These are phyloP conservation scores for Cyprinodon brontotheroides DNA, from an alignment of 2,113 vertebrate species.

Conservation along the genomic window DNA sequence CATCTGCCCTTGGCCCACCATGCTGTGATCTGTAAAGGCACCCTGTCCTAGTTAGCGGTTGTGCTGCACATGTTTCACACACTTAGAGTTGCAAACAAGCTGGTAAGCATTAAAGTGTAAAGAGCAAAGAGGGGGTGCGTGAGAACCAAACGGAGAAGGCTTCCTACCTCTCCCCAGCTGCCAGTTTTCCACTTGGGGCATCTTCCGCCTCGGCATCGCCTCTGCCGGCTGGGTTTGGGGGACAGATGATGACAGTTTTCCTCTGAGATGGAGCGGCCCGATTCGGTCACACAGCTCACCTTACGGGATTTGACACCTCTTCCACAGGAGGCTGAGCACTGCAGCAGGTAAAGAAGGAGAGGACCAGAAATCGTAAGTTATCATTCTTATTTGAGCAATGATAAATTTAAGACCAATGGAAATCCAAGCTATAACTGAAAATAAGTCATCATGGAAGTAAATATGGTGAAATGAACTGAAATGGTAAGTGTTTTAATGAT, in stretches of 20 bases:
- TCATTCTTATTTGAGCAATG: slow-evolving; percentile 5
- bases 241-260: slow-evolving; percentile 87
- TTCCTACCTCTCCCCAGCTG: slow-evolving; percentile 91
- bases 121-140: slow-evolving; percentile 1
- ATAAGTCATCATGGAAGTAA: background rate
- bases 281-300: slow-evolving; percentile 89
- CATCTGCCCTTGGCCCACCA: slow-evolving; percentile 19
- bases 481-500: too few species aligned
- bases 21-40: slow-evolving; percentile 40
- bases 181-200: slow-evolving; percentile 94
- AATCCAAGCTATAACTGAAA: background rate
- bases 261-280: slow-evolving; percentile 84
- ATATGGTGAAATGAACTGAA: background rate
- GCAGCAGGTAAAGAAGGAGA: slow-evolving; percentile 61
- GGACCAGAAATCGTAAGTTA: slow-evolving; percentile 14
- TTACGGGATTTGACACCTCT: slow-evolving; percentile 89
- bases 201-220: slow-evolving; percentile 88
- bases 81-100: slow-evolving; percentile 31
- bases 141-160: slow-evolving; percentile 30
- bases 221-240: slow-evolving; percentile 85
- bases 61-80: slow-evolving; percentile 51
- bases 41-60: slow-evolving; percentile 34
- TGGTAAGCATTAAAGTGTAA: slow-evolving; percentile 41
- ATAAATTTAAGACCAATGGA: background rate
- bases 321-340: slow-evolving; percentile 95